phyloP scores from a whole-genome alignment of 2,113 vertebrate species.

The Oncorhynchus mykiss region DNA sequence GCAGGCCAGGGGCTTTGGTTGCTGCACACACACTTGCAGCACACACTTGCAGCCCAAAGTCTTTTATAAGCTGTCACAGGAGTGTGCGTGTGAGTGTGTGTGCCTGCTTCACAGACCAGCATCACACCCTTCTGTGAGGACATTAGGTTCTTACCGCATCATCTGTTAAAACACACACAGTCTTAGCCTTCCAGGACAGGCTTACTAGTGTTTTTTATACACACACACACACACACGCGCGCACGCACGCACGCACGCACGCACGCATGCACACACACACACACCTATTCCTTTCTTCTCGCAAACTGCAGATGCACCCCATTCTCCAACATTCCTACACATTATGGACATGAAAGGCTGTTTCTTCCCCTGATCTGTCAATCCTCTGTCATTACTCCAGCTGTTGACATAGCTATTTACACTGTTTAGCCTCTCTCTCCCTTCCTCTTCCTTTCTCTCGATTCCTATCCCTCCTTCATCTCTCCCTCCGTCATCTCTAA shows the following conservation, averaged over 20 bases:
- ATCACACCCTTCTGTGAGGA: too few species aligned
- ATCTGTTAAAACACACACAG: too few species aligned
- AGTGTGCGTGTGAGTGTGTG: too few species aligned
- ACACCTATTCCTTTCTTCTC: neutral
- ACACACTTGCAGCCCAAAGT: too few species aligned
- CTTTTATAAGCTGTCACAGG: too few species aligned
- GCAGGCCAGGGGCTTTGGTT: too few species aligned
- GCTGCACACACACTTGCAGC: too few species aligned
- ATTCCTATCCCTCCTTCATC: neutral
- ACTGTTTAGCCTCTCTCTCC: neutral
- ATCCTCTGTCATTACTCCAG: neutral
- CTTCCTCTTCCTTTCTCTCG: neutral
- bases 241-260: neutral
- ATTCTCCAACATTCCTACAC: neutral
- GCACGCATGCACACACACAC: neutral
- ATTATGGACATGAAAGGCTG: neutral
- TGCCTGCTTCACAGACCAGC: too few species aligned
- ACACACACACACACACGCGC: neutral
- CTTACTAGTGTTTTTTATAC: neutral
- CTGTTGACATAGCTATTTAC: too few species aligned
- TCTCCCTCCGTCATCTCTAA: conserved; percentile 43
- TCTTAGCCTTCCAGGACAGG: neutral
- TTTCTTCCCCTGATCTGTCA: neutral
- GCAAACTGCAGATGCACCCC: neutral
- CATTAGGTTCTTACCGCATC: too few species aligned